Evolutionary conservation across 2,113 vertebrate genomes (phyloP).

Genomic region (Pangasianodon gigas): DNA sequence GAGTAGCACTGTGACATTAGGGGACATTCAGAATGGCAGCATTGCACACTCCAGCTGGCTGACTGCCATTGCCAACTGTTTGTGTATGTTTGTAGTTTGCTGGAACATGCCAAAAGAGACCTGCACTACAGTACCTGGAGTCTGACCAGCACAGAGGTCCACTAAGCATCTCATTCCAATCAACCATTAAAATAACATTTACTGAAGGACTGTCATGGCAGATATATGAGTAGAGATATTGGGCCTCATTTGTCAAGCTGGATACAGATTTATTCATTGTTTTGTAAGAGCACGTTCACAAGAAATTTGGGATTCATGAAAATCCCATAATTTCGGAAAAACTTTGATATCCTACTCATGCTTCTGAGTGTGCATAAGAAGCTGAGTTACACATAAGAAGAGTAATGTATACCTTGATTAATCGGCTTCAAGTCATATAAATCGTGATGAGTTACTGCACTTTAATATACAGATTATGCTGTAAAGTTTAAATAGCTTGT

Average conservation of each 20-base stretch:
- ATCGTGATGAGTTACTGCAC: neutral
- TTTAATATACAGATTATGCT: neutral
- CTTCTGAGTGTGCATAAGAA: neutral
- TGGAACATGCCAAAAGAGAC: slow-evolving; percentile 69
- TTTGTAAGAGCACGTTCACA: neutral
- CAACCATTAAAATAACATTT: slow-evolving; percentile 9
- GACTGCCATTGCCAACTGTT: slow-evolving; percentile 70
- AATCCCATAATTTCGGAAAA: neutral
- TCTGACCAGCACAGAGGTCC: slow-evolving; percentile 63
- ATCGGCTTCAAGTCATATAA: neutral
- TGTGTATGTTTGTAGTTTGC: slow-evolving; percentile 70
- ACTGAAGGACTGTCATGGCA: neutral
- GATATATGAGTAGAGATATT: neutral
- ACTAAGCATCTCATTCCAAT: slow-evolving; percentile 51
- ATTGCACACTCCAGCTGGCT: slow-evolving; percentile 70
- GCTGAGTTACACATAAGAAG: neutral
- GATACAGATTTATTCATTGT: neutral
- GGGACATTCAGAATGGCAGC: slow-evolving; percentile 61
- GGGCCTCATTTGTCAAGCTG: neutral
- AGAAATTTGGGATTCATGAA: neutral
- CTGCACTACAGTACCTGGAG: slow-evolving; percentile 58
- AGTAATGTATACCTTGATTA: neutral
- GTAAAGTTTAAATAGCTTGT: neutral
- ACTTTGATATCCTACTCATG: neutral
- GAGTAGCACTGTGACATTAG: slow-evolving; percentile 49